Percentiles rank a stretch among this genome's conserved stretches.
phyloP scores from a whole-genome alignment of 2,113 vertebrate species.

The Vidua chalybeata region DNA sequence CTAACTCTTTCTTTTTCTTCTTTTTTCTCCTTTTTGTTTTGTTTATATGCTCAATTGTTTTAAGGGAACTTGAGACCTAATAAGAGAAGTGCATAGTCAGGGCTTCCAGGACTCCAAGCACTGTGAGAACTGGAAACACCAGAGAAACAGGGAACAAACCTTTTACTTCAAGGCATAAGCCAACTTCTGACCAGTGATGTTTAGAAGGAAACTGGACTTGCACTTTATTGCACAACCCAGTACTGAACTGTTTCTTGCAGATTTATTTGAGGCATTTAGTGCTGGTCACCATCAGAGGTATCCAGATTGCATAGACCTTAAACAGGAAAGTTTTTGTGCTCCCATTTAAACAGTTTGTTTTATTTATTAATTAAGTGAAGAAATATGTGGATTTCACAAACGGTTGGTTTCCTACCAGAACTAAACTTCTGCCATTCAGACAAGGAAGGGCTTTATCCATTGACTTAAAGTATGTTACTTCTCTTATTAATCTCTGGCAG shows the following conservation, averaged over 20 bases:
- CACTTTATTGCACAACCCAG: not conserved
- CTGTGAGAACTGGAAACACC: not conserved
- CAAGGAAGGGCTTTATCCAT: not conserved
- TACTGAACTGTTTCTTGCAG: not conserved
- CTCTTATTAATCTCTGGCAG: not conserved
- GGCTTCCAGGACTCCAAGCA: not conserved
- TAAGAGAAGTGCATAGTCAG: not conserved
- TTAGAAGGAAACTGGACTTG: not conserved
- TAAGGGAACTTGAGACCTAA: not conserved
- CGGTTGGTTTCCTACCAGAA: not conserved
- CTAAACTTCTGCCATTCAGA: not conserved
- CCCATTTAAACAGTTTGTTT: not conserved
- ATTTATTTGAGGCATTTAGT: not conserved
- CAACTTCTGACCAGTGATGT: not conserved
- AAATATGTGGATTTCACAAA: constrained; percentile 1
- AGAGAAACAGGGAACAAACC: not conserved
- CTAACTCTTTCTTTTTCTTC: not conserved
- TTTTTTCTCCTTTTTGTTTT: not conserved
- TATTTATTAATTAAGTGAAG: not conserved
- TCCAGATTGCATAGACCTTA: not conserved
- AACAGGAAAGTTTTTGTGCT: not conserved
- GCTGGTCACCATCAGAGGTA: not conserved
- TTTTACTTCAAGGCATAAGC: not conserved
- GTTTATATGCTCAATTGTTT: not conserved
- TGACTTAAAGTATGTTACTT: not conserved